Evolutionary conservation across 2,113 vertebrate genomes (phyloP), one percentile per base, ranked within the genome.

Genomic region (Poecile atricapillus): DNA sequence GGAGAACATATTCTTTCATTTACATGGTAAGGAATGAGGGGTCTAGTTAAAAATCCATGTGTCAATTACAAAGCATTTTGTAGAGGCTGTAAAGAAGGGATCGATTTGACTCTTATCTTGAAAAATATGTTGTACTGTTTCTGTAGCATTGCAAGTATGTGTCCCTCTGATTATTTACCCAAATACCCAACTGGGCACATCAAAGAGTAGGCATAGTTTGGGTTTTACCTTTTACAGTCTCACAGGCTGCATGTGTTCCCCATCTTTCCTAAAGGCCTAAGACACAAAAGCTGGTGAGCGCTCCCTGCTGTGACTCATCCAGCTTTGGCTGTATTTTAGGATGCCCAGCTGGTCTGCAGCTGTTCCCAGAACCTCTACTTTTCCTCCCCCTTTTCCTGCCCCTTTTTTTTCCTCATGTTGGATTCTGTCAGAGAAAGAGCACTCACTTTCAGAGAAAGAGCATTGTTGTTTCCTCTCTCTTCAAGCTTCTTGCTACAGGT

Each of bases 311-410:
- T 2, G n/a, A 79, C 58, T 77, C 71, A 31, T 39, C 43, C 56
- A 70, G 60, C 60, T 83, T 67, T 93, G 79, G 76, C 33, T 59
- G 8, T 43, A 9, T 78, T 83, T 92, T 67, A 69, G 69, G 56
- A 78, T 90, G 76, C 55, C 33, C 89, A 80, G 78, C 59, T 94
- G 95, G 68, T 92, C 64, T 90, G 89, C 95, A 96, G 91, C 83
- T 95, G 94, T 80, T 83, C 39, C 63, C n/a, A 63, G 39, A 84
- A 46, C 18, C 7, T 70, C 60, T 55, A 1, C 28, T 74, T 88
- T 76, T 21, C 28, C 23, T 89, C 7, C 46, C 31, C 33, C 23
- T 74, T 83, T 33, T 44, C 11, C 37, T 92, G 13, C 15, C n/a
- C 28, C 7, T 70, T 82, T 86, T 75, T 64, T 37, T 37, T 37